Base-by-base conservation (phyloP, 1,140 invertebrate genomes). In the Arion vulgaris region DNA sequence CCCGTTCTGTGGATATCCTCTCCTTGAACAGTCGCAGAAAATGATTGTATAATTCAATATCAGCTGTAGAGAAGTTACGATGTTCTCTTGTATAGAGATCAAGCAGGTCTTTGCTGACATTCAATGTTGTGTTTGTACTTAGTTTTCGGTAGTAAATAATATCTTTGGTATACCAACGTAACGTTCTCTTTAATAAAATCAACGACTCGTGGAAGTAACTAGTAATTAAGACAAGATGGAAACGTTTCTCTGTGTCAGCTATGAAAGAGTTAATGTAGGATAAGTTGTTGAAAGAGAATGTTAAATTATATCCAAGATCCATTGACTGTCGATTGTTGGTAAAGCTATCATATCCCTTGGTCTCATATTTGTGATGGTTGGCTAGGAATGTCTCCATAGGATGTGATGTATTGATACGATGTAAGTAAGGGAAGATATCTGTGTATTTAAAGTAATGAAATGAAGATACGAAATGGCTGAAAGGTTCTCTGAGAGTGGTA, bases 131-230 rank as follows among this genome's bases (percentile, higher is more conserved):
- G 9, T 53, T 51, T 23, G 32, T 26, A n/a, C 5, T 45, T 26
- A 51, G 45, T 36, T 77, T 83, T 57, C 49, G 38, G 62, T 81
- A 78, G 57, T 83, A 87, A 19, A 88, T 19, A 36, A 88, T 82
- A 66, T 88, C 87, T 57, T 83, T 53, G 26, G 84, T 28, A 26
- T 49, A 28, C 87, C 87, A 88, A 34, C 80, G 80, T 17, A 88
- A 38, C 28, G 26, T 51, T 41, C 87, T 49, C 39, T 83, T 85
- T 32, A 88, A 19, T 4, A 88, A 57, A n/a, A 88, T 62, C 13
- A 88, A 28, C 0, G 84, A 86, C 71, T 88, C 87, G 15, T 86
- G 81, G 49, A 88, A 86, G 41, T 83, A 75, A 39, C 87, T 86
- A 41, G 84, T 68, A 32, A 88, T 82, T n/a, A 88, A 57, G 0